These are phyloP conservation scores for Coracias cyanogaster DNA, from an alignment of 2,797 vertebrate genomes.

Conservation along the genomic window DNA sequence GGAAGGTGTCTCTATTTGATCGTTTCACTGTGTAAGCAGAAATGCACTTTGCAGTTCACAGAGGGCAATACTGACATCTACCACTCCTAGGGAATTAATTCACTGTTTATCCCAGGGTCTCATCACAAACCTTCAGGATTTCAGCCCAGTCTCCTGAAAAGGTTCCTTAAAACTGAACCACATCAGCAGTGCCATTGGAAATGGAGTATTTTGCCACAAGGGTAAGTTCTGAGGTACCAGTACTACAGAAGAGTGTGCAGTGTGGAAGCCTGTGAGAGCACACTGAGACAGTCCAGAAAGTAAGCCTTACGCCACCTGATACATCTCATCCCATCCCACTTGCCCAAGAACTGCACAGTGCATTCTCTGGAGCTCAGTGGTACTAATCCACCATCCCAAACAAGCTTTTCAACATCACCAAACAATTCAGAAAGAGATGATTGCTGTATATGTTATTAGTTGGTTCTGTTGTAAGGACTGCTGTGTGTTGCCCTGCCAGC, in stretches of 20 bases:
- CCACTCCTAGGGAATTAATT: conserved; percentile 62
- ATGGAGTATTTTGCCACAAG: background rate
- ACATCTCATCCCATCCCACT: background rate
- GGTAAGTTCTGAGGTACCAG: background rate
- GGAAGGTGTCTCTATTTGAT: conserved; percentile 72
- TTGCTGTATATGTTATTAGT: background rate
- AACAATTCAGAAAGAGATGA: background rate
- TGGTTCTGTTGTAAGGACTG: background rate
- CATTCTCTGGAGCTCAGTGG: background rate
- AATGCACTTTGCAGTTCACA: conserved; percentile 72
- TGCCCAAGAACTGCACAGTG: background rate
- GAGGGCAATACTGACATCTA: conserved; percentile 74
- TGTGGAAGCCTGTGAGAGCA: background rate
- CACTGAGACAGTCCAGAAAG: background rate
- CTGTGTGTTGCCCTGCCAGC: accelerated
- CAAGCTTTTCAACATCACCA: background rate
- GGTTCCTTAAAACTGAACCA: background rate
- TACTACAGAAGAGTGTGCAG: background rate
- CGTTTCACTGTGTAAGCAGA: conserved; percentile 74
- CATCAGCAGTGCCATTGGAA: background rate
- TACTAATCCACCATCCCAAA: background rate
- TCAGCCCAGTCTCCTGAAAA: background rate
- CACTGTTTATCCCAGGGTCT: conserved; percentile 64
- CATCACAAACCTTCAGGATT: background rate
- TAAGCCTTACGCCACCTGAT: background rate